Percentiles rank a stretch among this genome's conserved stretches.
These are phyloP conservation scores for Lerista edwardsae DNA, from an alignment of 2,797 vertebrate species.

Conservation along the genomic window DNA sequence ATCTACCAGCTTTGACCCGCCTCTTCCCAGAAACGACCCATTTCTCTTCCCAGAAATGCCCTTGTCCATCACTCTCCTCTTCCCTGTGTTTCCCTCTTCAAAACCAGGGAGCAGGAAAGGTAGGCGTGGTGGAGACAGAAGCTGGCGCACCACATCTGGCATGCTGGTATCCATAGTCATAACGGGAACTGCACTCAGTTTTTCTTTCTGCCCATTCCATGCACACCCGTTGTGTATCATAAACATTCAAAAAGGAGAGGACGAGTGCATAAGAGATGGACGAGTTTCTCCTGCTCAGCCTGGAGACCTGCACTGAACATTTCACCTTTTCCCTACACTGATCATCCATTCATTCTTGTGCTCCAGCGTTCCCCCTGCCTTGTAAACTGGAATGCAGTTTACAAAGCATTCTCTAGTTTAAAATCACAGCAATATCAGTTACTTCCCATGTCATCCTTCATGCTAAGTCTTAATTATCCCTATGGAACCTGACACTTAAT, in stretches of 20 bases:
- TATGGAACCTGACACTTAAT: neutral
- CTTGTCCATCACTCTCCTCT: no score
- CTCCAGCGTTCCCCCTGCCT: neutral
- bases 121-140: no score
- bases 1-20: no score
- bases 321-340: neutral
- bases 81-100: no score
- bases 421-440: neutral
- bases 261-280: neutral
- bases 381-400: neutral
- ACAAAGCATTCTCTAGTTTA: slow-evolving; percentile 4
- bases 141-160: no score
- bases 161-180: neutral
- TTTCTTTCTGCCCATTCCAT: neutral
- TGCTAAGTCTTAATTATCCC: neutral
- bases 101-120: no score
- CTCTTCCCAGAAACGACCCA: no score
- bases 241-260: neutral
- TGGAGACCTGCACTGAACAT: neutral
- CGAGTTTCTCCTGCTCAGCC: neutral
- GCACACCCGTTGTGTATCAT: fast-evolving
- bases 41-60: no score
- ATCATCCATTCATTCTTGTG: neutral
- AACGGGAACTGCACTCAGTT: neutral
- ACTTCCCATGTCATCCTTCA: neutral